These are phyloP conservation scores for Scaeva pyrastri DNA, from an alignment of 2,888 invertebrate species.

Conservation along the genomic window DNA sequence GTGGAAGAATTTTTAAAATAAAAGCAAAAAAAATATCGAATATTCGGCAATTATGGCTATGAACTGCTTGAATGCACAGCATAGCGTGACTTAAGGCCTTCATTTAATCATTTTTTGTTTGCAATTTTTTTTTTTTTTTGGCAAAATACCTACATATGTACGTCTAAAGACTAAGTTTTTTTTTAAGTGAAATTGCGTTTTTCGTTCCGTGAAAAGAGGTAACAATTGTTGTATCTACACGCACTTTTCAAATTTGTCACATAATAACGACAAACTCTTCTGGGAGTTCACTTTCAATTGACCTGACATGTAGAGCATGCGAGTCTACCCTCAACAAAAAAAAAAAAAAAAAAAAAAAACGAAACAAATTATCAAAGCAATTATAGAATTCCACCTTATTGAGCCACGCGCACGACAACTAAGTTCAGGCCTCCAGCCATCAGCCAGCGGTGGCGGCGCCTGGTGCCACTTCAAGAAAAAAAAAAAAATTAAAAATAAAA, in stretches of 20 bases:
- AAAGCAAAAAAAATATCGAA: background rate
- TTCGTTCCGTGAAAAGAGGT: no score
- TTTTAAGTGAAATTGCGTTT: background rate
- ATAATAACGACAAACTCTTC: background rate
- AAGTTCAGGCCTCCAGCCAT: background rate
- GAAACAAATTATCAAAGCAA: background rate
- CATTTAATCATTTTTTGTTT: slow-evolving; percentile 3
- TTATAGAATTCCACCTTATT: slow-evolving; percentile 21
- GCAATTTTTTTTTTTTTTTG: background rate
- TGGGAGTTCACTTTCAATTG: slow-evolving; percentile 46
- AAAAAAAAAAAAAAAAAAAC: no score
- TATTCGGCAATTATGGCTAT: background rate
- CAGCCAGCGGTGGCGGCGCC: background rate
- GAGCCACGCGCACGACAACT: slow-evolving; percentile 17
- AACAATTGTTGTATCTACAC: slow-evolving; percentile 5
- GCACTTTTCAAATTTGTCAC: slow-evolving; percentile 30
- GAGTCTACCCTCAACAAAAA: slow-evolving; percentile 14
- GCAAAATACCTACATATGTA: no score
- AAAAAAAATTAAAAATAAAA: background rate
- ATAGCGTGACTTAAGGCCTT: slow-evolving; percentile 14
- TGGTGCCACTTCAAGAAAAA: background rate
- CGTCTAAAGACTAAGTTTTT: no score
- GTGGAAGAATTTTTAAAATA: background rate
- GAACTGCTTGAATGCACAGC: slow-evolving; percentile 14
- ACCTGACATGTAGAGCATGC: slow-evolving; percentile 22